A percentile compares a stretch with the other conserved stretches of the same genome.
These are phyloP conservation scores for Batillaria attramentaria DNA, from an alignment of 1,140 invertebrate genomes.

Conservation along the genomic window DNA sequence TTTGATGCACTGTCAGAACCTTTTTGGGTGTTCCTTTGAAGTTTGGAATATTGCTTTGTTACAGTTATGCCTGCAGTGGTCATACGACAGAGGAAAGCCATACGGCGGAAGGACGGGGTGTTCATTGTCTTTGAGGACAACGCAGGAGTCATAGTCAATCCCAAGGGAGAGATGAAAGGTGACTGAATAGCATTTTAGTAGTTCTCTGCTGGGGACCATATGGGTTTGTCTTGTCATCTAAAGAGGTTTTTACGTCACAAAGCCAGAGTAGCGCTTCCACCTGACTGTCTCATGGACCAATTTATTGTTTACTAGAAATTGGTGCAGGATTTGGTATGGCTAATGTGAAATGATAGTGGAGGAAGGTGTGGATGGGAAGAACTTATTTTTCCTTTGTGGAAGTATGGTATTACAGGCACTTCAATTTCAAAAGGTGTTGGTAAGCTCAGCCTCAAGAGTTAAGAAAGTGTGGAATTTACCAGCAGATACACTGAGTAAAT, in stretches of 20 bases:
- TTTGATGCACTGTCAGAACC: neutral
- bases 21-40: neutral
- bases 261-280: neutral
- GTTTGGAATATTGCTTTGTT: slow-evolving; percentile 46
- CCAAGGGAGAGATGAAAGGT: slow-evolving; percentile 99
- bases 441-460: no score
- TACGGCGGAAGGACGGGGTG: slow-evolving; percentile 97
- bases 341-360: no score
- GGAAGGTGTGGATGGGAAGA: no score
- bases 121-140: slow-evolving; percentile 99
- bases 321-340: no score
- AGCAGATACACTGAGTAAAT: no score
- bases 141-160: slow-evolving; percentile 99
- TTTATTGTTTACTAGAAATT: neutral
- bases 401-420: no score
- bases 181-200: slow-evolving; percentile 18
- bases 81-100: slow-evolving; percentile 97
- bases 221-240: no score
- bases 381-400: no score
- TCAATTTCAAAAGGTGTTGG: no score
- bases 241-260: neutral
- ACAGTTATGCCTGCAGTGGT: slow-evolving; percentile 99
- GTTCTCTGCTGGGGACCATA: neutral
- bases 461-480: no score
- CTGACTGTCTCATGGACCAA: neutral